Percentiles rank a stretch among this genome's conserved stretches.
Conservation (phyloP, 2,888 invertebrate genomes). For the Caenorhabditis virilis region DNA sequence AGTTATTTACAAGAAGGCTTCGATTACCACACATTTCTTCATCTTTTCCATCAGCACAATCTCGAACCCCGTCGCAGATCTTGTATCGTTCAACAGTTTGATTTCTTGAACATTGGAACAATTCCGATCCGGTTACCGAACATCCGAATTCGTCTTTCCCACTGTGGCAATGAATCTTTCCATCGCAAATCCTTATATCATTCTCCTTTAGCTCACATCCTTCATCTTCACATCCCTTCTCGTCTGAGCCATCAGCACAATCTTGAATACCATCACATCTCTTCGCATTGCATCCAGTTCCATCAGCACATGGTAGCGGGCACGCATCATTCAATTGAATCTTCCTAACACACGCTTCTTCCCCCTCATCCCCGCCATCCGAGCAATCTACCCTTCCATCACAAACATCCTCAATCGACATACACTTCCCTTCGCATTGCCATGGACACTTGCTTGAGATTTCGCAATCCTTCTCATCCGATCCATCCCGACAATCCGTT, state of each 20-base stretch:
- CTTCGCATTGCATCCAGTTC: background rate
- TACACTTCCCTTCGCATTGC: conserved; percentile 77
- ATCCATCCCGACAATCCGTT: conserved; percentile 74
- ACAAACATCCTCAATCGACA: conserved; percentile 78
- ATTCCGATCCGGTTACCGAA: conserved; percentile 6
- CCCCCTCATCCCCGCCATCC: conserved; percentile 79
- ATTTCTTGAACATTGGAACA: conserved; percentile 11
- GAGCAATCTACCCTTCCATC: conserved; percentile 78
- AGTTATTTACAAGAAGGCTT: background rate
- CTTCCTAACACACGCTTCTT: conserved; percentile 72
- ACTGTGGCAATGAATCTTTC: conserved; percentile 40
- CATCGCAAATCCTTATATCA: conserved; percentile 35
- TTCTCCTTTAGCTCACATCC: conserved; percentile 19
- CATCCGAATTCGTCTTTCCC: conserved; percentile 37
- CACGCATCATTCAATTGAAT: background rate
- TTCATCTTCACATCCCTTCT: conserved; percentile 22
- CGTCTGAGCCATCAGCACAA: conserved; percentile 51
- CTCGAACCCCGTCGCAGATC: conserved; percentile 74
- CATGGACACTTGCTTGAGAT: conserved; percentile 69
- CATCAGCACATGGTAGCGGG: background rate
- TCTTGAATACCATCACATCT: conserved; percentile 49
- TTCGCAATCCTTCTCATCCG: conserved; percentile 75
- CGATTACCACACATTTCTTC: conserved; percentile 32
- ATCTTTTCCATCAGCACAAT: conserved; percentile 73
- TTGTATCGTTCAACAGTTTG: conserved; percentile 16